phyloP scores from a whole-genome alignment of 2,797 vertebrate species.

The Galago senegalensis region DNA sequence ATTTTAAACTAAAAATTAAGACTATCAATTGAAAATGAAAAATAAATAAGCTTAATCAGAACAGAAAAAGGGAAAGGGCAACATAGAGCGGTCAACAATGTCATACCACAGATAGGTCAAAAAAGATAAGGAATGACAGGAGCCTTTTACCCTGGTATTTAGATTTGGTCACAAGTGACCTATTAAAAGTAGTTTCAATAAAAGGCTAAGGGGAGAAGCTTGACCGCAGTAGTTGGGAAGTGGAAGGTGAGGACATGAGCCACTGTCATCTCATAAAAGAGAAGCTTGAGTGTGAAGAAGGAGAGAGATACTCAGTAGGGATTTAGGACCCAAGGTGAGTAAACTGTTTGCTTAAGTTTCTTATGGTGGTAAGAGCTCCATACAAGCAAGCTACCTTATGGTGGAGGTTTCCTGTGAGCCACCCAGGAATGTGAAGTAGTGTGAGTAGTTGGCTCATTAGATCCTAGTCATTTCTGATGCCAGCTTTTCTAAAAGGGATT shows the following conservation, averaged over 20 bases:
- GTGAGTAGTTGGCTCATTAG: neutral
- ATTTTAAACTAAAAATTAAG: neutral
- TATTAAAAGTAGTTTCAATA: conserved; percentile 71
- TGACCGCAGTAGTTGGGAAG: neutral
- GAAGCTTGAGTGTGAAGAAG: neutral
- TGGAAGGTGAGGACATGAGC: neutral
- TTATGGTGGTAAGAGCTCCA: neutral
- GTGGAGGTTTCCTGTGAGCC: neutral
- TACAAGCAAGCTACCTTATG: neutral
- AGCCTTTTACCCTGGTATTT: conserved; percentile 71
- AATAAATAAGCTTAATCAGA: conserved; percentile 56
- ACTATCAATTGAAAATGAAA: conserved; percentile 49
- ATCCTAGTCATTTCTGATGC: neutral
- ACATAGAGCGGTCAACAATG: neutral
- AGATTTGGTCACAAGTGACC: conserved; percentile 68
- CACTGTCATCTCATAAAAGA: neutral
- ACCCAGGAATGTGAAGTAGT: neutral
- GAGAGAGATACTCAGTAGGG: neutral
- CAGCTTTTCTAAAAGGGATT: conserved; percentile 10
- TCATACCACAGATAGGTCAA: neutral
- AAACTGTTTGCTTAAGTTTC: neutral
- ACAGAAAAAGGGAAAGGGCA: conserved; percentile 62
- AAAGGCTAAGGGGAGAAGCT: conserved; percentile 53
- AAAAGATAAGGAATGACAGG: conserved; percentile 51
- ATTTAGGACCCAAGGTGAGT: neutral